phyloP scores from a whole-genome alignment of 2,113 vertebrate species.

The Boulengeromyrus knoepffleri region DNA sequence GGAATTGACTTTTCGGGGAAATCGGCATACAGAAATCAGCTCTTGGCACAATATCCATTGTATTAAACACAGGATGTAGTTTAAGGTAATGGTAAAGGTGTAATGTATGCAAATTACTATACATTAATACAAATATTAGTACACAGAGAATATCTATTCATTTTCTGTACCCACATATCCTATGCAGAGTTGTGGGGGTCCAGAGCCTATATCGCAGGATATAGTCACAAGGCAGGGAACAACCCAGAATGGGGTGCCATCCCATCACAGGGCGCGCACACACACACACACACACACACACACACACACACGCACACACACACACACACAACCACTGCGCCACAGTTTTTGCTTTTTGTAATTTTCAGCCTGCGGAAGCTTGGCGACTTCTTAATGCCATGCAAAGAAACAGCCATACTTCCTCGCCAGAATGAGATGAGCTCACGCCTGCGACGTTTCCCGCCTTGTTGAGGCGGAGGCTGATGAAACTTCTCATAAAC shows the following conservation, averaged over 20 bases:
- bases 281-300: not conserved
- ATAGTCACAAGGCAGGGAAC: not conserved
- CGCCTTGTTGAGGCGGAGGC: not conserved
- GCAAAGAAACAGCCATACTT: not conserved
- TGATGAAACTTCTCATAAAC: not conserved
- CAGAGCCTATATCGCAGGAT: not conserved
- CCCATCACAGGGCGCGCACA: not conserved
- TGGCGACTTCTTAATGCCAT: not conserved
- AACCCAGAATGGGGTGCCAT: not conserved
- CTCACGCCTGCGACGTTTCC: not conserved
- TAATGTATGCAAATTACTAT: not conserved
- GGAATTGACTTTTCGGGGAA: not conserved
- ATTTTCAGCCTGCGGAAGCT: not conserved
- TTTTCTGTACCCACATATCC: not conserved
- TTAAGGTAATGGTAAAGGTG: not conserved
- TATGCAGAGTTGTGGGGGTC: not conserved
- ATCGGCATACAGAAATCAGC: not conserved
- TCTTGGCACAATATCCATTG: not conserved
- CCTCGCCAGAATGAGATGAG: not conserved
- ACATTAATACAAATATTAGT: not conserved
- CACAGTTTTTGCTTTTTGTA: not conserved
- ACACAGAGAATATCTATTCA: not conserved
- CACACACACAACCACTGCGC: not conserved
- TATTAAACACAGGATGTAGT: not conserved
- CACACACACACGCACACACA: too few species aligned